phyloP scores from a whole-genome alignment of 2,888 invertebrate species.

The Platycnemis pennipes region DNA sequence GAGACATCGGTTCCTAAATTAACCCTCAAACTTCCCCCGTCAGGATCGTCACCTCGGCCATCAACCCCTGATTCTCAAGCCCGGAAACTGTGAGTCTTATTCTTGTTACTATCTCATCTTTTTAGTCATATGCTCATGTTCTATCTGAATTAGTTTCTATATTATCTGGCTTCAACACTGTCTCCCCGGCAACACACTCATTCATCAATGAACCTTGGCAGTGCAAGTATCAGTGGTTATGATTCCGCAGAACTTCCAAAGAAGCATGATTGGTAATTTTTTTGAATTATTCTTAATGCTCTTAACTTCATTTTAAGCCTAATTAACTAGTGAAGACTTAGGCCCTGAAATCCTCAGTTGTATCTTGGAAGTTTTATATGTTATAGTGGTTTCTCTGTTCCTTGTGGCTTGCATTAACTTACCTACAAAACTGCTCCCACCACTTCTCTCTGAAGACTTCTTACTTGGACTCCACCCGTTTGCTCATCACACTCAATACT shows the following conservation, averaged over 20 bases:
- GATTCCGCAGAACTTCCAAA: slow-evolving; percentile 64
- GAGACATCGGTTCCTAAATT: slow-evolving; percentile 86
- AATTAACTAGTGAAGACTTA: background rate
- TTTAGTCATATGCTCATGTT: background rate
- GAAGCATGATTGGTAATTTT: slow-evolving; percentile 4
- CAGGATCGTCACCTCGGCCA: slow-evolving; percentile 86
- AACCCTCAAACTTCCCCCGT: slow-evolving; percentile 87
- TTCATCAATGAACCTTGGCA: slow-evolving; percentile 18
- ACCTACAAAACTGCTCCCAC: background rate
- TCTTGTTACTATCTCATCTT: background rate
- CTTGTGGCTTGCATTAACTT: background rate
- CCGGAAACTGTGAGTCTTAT: slow-evolving; percentile 82
- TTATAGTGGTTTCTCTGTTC: background rate
- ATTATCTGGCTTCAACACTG: background rate
- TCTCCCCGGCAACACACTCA: background rate
- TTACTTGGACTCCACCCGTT: background rate
- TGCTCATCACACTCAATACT: background rate
- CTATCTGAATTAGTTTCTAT: background rate
- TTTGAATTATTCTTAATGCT: background rate
- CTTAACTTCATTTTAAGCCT: background rate
- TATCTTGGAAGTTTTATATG: background rate
- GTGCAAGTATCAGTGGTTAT: slow-evolving; percentile 13
- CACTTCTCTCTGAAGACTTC: background rate
- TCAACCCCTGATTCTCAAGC: slow-evolving; percentile 83
- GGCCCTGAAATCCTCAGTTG: background rate